phyloP scores from a whole-genome alignment of 2,888 invertebrate species.

The Nomada ruficornis region DNA sequence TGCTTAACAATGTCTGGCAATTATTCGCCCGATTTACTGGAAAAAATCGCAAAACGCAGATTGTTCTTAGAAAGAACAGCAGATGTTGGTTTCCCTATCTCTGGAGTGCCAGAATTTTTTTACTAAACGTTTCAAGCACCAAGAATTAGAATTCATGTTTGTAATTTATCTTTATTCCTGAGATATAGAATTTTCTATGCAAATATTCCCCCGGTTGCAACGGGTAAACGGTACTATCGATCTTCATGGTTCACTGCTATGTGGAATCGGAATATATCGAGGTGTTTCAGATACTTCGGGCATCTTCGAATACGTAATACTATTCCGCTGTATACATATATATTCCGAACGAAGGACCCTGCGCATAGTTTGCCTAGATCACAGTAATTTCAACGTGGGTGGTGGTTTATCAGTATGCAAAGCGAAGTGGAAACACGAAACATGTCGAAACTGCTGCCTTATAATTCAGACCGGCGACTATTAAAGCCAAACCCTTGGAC shows the following conservation, averaged over 20 bases:
- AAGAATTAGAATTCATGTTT: no score
- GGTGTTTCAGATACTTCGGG: conserved; percentile 4
- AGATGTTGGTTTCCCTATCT: neutral
- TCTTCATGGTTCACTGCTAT: conserved; percentile 1
- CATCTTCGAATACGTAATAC: conserved; percentile 13
- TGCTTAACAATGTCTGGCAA: no score
- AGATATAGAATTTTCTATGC: no score
- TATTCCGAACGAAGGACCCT: conserved; percentile 38
- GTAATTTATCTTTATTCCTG: no score
- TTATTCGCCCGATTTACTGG: no score
- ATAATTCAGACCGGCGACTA: conserved; percentile 18
- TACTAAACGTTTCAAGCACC: no score
- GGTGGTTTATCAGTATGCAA: conserved; percentile 35
- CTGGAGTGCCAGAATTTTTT: neutral
- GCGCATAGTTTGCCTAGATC: conserved; percentile 45
- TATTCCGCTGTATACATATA: conserved; percentile 18
- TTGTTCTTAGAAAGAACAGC: neutral
- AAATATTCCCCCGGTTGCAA: no score
- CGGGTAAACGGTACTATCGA: neutral
- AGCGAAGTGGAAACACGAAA: conserved; percentile 38
- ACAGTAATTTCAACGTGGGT: conserved; percentile 26
- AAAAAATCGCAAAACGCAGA: neutral
- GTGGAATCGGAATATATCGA: conserved; percentile 6
- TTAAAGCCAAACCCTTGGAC: neutral
- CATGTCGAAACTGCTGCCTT: conserved; percentile 37